These are phyloP conservation scores for Ptychadena robeensis DNA, from an alignment of 2,797 vertebrate genomes.

Conservation along the genomic window DNA sequence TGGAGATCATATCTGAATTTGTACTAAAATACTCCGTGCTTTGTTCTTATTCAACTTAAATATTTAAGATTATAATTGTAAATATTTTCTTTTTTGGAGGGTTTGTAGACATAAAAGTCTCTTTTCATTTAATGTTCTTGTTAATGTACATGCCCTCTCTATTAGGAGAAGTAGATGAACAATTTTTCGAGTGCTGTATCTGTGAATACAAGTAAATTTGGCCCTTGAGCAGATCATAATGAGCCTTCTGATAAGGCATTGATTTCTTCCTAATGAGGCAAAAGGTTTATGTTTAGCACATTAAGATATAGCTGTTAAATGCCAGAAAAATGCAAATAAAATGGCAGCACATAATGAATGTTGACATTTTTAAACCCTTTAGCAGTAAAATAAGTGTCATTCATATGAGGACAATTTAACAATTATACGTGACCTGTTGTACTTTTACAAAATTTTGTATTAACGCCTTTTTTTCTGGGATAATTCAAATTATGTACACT, in stretches of 20 bases:
- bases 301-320: conserved; percentile 62
- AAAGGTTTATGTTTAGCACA: conserved; percentile 55
- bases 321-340: conserved; percentile 61
- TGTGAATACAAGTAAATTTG: conserved; percentile 51
- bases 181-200: conserved; percentile 28
- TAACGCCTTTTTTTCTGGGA: background rate
- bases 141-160: conserved; percentile 37
- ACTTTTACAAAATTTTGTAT: conserved; percentile 12
- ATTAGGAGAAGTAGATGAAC: conserved; percentile 38
- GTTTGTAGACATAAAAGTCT: no score
- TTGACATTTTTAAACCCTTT: conserved; percentile 62
- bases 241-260: conserved; percentile 58
- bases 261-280: conserved; percentile 60
- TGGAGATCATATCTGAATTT: no score
- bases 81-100: no score
- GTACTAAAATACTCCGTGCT: no score
- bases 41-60: background rate
- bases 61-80: background rate
- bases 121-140: conserved; percentile 13
- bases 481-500: background rate
- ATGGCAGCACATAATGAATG: conserved; percentile 52
- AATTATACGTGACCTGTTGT: conserved; percentile 37
- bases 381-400: conserved; percentile 40
- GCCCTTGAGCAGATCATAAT: conserved; percentile 62
- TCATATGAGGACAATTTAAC: conserved; percentile 21